Evolutionary conservation across 2,113 vertebrate genomes (phyloP).

Genomic region (Chauna torquata): DNA sequence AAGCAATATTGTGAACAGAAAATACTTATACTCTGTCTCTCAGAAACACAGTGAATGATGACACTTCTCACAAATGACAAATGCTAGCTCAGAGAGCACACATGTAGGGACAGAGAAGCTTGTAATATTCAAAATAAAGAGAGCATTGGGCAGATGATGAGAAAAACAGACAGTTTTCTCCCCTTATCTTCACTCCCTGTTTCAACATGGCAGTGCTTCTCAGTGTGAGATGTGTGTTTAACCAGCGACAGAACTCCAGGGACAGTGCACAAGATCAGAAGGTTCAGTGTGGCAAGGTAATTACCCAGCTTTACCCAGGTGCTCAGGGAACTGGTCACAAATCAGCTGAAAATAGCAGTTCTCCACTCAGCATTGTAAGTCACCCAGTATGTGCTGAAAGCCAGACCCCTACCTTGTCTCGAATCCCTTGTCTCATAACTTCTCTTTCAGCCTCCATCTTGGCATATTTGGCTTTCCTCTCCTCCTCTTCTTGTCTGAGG

Average conservation of each 20-base stretch:
- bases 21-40: background rate
- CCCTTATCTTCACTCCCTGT: background rate
- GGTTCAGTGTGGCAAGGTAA: background rate
- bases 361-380: background rate
- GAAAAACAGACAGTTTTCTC: background rate
- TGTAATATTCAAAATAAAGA: background rate
- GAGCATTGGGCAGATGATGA: background rate
- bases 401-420: conserved; percentile 85
- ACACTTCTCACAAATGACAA: background rate
- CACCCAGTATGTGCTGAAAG: background rate
- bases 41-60: background rate
- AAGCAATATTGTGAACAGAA: background rate
- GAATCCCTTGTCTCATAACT: conserved; percentile 89
- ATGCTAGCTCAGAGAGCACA: background rate
- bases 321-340: background rate
- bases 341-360: background rate
- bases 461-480: conserved; percentile 92
- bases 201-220: background rate
- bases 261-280: background rate
- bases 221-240: background rate
- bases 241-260: background rate
- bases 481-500: conserved; percentile 89
- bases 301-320: background rate
- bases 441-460: conserved; percentile 93
- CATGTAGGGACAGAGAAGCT: background rate